phyloP scores from a whole-genome alignment of 1,140 invertebrate genomes.

The Tigriopus japonicus region DNA sequence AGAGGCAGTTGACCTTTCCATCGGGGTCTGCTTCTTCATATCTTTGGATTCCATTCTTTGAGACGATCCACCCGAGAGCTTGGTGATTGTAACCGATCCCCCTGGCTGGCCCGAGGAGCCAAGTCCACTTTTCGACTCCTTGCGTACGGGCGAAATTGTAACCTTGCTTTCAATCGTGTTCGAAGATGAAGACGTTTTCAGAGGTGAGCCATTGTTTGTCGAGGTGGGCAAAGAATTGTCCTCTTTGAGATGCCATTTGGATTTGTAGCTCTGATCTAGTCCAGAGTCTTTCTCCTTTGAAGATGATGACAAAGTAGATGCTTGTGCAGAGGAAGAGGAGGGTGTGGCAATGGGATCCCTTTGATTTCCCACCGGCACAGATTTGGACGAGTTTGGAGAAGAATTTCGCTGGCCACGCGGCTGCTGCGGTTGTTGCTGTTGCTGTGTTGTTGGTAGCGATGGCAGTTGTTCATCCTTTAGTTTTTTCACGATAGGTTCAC shows the following conservation, averaged over 20 bases:
- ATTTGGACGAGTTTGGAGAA: not conserved
- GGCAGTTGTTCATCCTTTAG: not conserved
- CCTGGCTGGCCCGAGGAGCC: too few relatives aligned
- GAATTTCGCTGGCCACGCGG: not conserved
- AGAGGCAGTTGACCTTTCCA: too few relatives aligned
- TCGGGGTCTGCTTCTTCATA: not conserved
- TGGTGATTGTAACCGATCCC: slow-evolving; percentile 2
- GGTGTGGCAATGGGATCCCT: not conserved
- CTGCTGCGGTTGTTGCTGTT: not conserved
- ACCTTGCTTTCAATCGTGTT: slow-evolving; percentile 1
- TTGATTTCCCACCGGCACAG: not conserved
- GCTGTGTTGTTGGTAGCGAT: not conserved
- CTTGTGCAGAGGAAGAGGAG: not conserved
- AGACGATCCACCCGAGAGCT: not conserved
- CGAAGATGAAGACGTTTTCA: too few relatives aligned
- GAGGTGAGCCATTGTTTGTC: too few relatives aligned
- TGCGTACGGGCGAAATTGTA: not conserved
- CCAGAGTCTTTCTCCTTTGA: too few relatives aligned
- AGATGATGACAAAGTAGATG: too few relatives aligned
- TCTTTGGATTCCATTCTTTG: slow-evolving; percentile 2
- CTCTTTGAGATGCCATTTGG: too few relatives aligned
- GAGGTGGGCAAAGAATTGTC: too few relatives aligned
- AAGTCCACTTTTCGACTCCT: not conserved
- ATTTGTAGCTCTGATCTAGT: too few relatives aligned
- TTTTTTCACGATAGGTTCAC: not conserved